A percentile compares a stretch with the other conserved stretches of the same genome.
Evolutionary conservation across 30 jellyfish, hydroid and myxozoan species (phyloP).

Genomic region (Pseudorhiza aurosa): DNA sequence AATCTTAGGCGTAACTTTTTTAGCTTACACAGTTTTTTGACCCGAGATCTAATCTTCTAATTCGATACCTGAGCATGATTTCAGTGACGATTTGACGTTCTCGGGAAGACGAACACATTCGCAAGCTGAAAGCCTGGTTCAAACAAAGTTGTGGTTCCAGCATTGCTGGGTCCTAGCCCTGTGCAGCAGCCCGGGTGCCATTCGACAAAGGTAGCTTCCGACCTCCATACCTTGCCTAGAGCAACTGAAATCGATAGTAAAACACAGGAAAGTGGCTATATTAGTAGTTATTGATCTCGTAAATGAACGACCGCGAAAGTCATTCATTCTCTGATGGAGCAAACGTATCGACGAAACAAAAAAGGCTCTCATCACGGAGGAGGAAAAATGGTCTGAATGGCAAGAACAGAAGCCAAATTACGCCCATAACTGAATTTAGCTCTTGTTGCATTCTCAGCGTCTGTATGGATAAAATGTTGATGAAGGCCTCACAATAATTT

Average conservation of each 20-base stretch:
- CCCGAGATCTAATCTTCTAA: no score
- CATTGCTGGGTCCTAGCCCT: no score
- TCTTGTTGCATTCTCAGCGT: neutral
- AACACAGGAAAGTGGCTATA: neutral
- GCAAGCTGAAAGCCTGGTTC: no score
- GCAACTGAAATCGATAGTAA: slow-evolving; percentile 2
- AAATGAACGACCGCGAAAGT: neutral
- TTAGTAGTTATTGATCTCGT: neutral
- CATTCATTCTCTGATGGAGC: neutral
- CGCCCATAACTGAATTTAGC: neutral
- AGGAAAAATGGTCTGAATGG: neutral
- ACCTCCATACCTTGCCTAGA: no score
- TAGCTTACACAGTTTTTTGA: no score
- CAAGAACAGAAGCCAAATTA: neutral
- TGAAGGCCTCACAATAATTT: neutral
- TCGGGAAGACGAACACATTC: no score
- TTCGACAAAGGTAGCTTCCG: no score
- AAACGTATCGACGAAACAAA: neutral
- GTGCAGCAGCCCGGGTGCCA: no score
- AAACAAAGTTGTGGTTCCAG: no score
- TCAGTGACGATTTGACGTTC: no score
- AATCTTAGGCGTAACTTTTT: no score
- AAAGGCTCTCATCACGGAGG: neutral
- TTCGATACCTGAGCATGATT: no score
- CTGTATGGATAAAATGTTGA: slow-evolving; percentile 1